These are phyloP conservation scores for Pseudomyrmex sp. DNA, from an alignment of 1,140 invertebrate species.

Conservation along the genomic window DNA sequence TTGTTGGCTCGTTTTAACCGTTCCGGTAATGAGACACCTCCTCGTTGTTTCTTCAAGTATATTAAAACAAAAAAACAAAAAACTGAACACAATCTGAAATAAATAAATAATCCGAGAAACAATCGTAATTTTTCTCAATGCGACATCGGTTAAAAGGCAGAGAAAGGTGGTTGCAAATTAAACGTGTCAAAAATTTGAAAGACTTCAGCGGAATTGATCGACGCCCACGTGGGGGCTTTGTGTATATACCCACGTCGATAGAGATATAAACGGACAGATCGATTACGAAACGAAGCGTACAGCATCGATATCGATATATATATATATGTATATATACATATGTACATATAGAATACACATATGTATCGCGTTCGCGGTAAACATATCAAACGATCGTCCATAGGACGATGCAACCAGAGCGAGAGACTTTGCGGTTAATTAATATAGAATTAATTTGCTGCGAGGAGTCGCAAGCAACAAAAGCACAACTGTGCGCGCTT, in stretches of 20 bases:
- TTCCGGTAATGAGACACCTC: background rate
- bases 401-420: background rate
- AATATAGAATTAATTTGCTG: slow-evolving; percentile 41
- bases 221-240: slow-evolving; percentile 65
- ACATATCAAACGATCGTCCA: background rate
- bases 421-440: slow-evolving; percentile 26
- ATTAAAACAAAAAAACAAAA: too few species aligned
- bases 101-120: too few species aligned
- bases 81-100: too few species aligned
- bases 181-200: slow-evolving; percentile 62
- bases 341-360: too few species aligned
- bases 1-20: background rate
- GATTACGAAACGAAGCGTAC: slow-evolving; percentile 54
- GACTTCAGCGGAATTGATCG: slow-evolving; percentile 58
- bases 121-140: too few species aligned
- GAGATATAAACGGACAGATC: slow-evolving; percentile 45
- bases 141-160: slow-evolving; percentile 17
- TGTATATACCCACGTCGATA: slow-evolving; percentile 41
- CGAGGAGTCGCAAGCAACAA: background rate
- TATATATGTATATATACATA: too few species aligned
- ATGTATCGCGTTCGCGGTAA: slow-evolving; percentile 20
- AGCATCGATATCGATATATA: background rate
- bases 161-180: slow-evolving; percentile 51
- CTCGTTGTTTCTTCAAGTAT: too few species aligned
- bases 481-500: background rate